Evolutionary conservation across 2,888 invertebrate species (phyloP), one percentile per base, ranked within the genome.

Genomic region (Phyto melanocephala): DNA sequence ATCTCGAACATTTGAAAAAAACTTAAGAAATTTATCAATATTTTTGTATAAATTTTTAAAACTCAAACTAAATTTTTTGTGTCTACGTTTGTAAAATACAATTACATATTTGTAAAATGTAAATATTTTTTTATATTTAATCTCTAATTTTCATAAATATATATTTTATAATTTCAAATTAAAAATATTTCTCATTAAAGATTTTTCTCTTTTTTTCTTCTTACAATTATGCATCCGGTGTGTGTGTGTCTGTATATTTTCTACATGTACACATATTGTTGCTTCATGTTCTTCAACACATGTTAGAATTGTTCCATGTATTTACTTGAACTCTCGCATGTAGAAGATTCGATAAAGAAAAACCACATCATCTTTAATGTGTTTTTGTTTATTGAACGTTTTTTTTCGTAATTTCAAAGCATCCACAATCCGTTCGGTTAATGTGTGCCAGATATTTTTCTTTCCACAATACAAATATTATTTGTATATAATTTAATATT

Each of bases 391-490:
- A 47, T 22, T 20, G 10, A 28, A 28, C 28, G 1, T 17, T 17
- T 54, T 22, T 17, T n/a, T 62, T 62, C 24, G 24, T 52, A 20
- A 3, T 10, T 60, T 70, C 20, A 47, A 58, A 15, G 11, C 42
- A 50, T 35, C 35, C 22, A 40, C 60, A 42, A n/a, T 50, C 15
- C 17, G 28, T 52, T 11, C 17, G 20, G 7, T 15, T 15, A 40
- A 63, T 72, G 50, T 72, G 72, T 52, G 50, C 62, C 40, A 72
- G 62, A 63, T 63, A 42, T 60, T 52, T 52, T 28, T 62, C 20
- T 15, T 47, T 47, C 5, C 6, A 28, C 3, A 17, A 22, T 15
- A 22, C n/a, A 42, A 10, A 17, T 17, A 17, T 22, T 20, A 20
- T 11, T 28, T 28, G 28, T 28, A 6, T 47, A 47, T 20, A 11